Evolutionary conservation across 2,888 invertebrate genomes (phyloP), one percentile per base, ranked within the genome.

Genomic region (Drosophila acutilabella): DNA sequence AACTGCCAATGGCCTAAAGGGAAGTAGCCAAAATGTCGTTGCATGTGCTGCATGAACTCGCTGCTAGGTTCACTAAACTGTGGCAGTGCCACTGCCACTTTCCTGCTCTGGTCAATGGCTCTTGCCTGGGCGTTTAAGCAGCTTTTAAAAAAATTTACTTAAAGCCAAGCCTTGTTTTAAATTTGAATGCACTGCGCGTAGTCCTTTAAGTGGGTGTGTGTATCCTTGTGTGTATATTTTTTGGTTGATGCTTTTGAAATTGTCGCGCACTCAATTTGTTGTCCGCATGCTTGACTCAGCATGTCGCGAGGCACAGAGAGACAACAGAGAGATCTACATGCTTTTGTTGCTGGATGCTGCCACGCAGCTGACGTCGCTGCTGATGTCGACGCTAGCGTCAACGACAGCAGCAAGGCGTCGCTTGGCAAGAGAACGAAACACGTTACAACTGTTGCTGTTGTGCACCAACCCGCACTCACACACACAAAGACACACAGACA

Each of bases 31-130:
- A 65, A 60, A 64, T 67, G 72, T 68, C 51, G 58, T 48, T 52
- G 76, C 42, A 4, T 59, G 54, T 36, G 41, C 41, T 38, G 56
- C 60, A 45, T 60, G 67, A 64, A 69, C 61, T 30, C 70, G 45
- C 18, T 42, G 18, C 26, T 48, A 74, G 71, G 84, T 89, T 79
- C 88, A 81, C 74, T 89, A 82, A 89, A 89, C 85, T 74, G 78
- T 54, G 61, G 41, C 79, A 58, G 5, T 13, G 36, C 13, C 30
- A 30, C 30, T 30, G 8, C 26, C 6, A 26, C 26, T 26, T 48
- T 56, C 52, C 42, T 53, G 41, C 40, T 47, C 64, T 30, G 57
- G 62, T 33, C 56, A 57, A 38, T 20, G 20, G 20, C 18, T 20
- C 20, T 20, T 20, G 4, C 79, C 73, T 64, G 72, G 67, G 56